phyloP scores from a whole-genome alignment of 1,140 invertebrate species.

The Drosophila willistoni region DNA sequence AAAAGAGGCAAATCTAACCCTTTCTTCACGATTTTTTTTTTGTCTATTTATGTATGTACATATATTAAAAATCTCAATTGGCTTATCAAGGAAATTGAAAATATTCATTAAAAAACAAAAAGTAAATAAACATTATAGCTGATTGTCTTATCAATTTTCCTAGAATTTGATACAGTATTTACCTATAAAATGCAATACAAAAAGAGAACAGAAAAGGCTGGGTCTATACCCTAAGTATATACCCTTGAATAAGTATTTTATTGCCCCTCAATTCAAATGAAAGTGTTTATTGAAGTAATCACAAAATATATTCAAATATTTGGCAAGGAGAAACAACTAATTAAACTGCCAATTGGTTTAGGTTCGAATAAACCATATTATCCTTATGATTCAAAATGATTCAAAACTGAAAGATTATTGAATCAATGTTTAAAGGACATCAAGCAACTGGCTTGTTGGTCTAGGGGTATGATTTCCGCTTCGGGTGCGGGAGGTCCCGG shows the following conservation, averaged over 20 bases:
- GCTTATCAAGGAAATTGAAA: background rate
- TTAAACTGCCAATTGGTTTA: no score
- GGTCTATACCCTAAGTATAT: background rate
- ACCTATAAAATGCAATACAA: background rate
- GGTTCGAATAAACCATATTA: no score
- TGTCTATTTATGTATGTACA: no score
- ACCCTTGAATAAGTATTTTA: background rate
- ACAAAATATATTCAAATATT: background rate
- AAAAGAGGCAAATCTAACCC: no score
- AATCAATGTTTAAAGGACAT: no score
- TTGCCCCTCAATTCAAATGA: no score
- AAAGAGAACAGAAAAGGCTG: background rate
- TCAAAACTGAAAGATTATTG: no score
- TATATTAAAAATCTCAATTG: background rate
- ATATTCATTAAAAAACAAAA: slow-evolving; percentile 1
- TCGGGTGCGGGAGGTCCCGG: slow-evolving; percentile 87
- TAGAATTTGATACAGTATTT: background rate
- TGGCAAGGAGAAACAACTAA: no score
- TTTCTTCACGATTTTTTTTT: no score
- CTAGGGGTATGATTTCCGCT: slow-evolving; percentile 87
- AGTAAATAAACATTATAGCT: background rate
- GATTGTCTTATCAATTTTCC: slow-evolving; percentile 6
- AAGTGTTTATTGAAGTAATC: no score
- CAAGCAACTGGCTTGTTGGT: slow-evolving; percentile 84
- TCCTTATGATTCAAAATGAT: no score